Evolutionary conservation across 2,113 vertebrate genomes (phyloP).

Genomic region (Anser cygnoides): DNA sequence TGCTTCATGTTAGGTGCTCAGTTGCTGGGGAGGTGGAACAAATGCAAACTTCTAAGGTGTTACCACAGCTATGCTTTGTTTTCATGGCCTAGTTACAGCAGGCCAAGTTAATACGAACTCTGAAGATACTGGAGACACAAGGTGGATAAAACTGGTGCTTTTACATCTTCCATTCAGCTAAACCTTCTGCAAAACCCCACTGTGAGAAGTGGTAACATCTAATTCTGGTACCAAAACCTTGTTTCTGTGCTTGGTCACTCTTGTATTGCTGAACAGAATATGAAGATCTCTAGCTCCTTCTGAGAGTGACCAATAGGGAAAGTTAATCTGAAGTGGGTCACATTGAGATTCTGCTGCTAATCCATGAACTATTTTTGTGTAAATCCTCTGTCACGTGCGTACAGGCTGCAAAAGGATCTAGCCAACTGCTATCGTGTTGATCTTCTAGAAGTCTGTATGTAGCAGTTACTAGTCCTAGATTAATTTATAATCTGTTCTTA

Average conservation of each 20-base stretch:
- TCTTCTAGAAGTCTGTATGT: constrained; percentile 34
- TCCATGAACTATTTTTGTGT: constrained; percentile 38
- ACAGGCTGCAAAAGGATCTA: constrained; percentile 30
- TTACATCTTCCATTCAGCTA: background rate
- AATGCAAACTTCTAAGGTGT: background rate
- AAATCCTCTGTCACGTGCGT: constrained; percentile 46
- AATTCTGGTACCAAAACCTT: background rate
- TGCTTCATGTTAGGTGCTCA: background rate
- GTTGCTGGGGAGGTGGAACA: background rate
- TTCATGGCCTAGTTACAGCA: background rate
- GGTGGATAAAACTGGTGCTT: background rate
- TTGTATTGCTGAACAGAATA: background rate
- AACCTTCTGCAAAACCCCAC: background rate
- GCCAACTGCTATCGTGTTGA: constrained; percentile 30
- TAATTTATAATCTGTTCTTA: constrained; percentile 66
- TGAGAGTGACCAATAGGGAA: constrained; percentile 7
- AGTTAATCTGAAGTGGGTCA: constrained; percentile 65
- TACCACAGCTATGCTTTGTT: background rate
- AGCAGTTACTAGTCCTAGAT: constrained; percentile 52
- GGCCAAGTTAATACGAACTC: background rate
- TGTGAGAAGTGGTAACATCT: background rate
- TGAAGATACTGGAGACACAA: background rate
- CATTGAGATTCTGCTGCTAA: constrained; percentile 61
- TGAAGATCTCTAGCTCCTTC: background rate
- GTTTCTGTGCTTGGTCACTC: background rate